Base-by-base conservation (phyloP, 2,113 vertebrate genomes). In the Hippocampus mohnikei region DNA sequence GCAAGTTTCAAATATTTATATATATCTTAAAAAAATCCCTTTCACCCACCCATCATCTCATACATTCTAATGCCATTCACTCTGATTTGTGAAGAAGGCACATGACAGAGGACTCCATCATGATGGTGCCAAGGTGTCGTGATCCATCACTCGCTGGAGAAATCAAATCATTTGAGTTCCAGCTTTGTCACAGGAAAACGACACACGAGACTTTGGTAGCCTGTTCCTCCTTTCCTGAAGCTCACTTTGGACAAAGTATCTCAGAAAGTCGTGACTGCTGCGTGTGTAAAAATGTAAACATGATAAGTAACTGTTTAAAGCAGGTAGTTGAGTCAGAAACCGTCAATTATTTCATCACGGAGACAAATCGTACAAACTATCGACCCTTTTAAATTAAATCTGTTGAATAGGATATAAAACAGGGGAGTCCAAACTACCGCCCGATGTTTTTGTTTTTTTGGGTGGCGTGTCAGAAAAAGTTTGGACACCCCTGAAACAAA, bases 1-100 rank as follows among this genome's bases (percentile, higher is more conserved):
- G 87, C 87, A 90, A 81, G 67, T 67, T 63, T 58, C 15, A 76
- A 37, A 37, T 37, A 37, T 37, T 37, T 37, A 37, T 37, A 33
- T 33, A 37, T 37, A 76, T 53, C 53, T 23, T 23, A 20, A 23
- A 42, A 44, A 64, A 42, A 63, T 16, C 40, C 25, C 1, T 52
- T 64, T 40, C 40, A 25, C 23, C 18, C 25, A 37, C 41, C 13
- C 2, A 61, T 44, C 61, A 11, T 62, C 68, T 48, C 44, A 75
- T 84, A 90, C 85, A 87, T 90, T 90, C 85, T 77, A 81, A 79
- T 59, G 68, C 81, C 83, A 23, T 59, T 65, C 74, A 76, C 72
- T 78, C 56, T 42, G 41, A 27, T 74, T 76, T 78, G 77, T 67
- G 71, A 76, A 12, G 64, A 90, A 90, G 88, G 88, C 88, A 90